phyloP scores from a whole-genome alignment of 2,888 invertebrate genomes.

The Calephelis perditalis region DNA sequence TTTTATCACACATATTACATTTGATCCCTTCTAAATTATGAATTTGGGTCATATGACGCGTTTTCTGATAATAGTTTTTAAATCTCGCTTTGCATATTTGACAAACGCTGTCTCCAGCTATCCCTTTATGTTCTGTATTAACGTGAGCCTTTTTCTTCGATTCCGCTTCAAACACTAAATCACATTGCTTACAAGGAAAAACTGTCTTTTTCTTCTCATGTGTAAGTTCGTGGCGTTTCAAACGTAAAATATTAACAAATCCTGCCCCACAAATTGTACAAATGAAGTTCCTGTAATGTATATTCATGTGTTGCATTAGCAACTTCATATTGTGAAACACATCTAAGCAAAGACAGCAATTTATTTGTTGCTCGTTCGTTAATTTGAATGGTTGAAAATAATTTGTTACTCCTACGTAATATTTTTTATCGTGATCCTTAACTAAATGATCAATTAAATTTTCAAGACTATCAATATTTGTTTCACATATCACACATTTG shows the following conservation, averaged over 20 bases:
- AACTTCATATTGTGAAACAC: conserved; percentile 63
- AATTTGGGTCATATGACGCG: conserved; percentile 64
- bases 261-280: conserved; percentile 67
- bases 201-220: conserved; percentile 62
- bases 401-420: conserved; percentile 55
- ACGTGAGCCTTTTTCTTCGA: conserved; percentile 66
- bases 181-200: conserved; percentile 59
- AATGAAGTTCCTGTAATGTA: conserved; percentile 65
- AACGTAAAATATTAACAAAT: conserved; percentile 59
- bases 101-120: conserved; percentile 65
- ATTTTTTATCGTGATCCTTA: conserved; percentile 54
- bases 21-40: conserved; percentile 65
- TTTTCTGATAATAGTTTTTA: conserved; percentile 68
- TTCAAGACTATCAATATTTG: conserved; percentile 45
- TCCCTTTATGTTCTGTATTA: conserved; percentile 62
- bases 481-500: conserved; percentile 57
- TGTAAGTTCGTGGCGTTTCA: conserved; percentile 60
- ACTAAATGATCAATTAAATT: conserved; percentile 53
- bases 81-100: conserved; percentile 67
- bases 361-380: conserved; percentile 53
- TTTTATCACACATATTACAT: conserved; percentile 62
- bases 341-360: conserved; percentile 60
- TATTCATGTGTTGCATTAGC: conserved; percentile 68
- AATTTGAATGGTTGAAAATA: conserved; percentile 62
- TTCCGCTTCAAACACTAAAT: conserved; percentile 55